Percentiles rank a stretch among this genome's conserved stretches.
Evolutionary conservation across 2,797 vertebrate species (phyloP).

Genomic region (Rhabdophis nuchalis): DNA sequence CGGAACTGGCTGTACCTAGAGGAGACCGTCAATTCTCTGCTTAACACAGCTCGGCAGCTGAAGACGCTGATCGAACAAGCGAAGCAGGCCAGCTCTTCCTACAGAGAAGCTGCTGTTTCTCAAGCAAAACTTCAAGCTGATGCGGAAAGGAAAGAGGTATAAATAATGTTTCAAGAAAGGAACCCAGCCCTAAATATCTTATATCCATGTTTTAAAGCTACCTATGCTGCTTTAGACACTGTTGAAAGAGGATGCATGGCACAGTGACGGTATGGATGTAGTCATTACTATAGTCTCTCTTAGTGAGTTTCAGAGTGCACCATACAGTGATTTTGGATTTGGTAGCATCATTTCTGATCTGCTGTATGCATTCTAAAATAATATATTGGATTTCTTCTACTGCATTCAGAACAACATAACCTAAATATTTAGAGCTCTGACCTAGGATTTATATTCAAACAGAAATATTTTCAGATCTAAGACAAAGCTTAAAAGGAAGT

Average conservation of each 20-base stretch:
- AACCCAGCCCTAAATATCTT: neutral
- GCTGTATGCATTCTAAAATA: neutral
- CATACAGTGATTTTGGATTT: neutral
- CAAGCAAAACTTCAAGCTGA: slow-evolving; percentile 69
- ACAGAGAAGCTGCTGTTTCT: slow-evolving; percentile 59
- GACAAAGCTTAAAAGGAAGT: no score
- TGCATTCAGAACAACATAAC: neutral
- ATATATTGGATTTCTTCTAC: neutral
- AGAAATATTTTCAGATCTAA: neutral
- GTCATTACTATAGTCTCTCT: neutral
- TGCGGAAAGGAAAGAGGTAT: slow-evolving; percentile 84
- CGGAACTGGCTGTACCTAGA: slow-evolving; percentile 90
- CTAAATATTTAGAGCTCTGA: neutral
- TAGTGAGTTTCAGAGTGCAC: neutral
- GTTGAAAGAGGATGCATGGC: neutral
- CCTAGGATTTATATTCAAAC: neutral
- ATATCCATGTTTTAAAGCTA: neutral
- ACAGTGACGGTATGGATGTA: neutral
- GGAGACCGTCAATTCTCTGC: slow-evolving; percentile 87
- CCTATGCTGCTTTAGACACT: neutral
- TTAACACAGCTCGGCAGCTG: slow-evolving; percentile 89
- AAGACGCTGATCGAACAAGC: slow-evolving; percentile 90
- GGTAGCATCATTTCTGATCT: neutral
- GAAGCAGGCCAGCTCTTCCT: slow-evolving; percentile 78
- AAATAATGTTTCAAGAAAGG: slow-evolving; percentile 25